These are phyloP conservation scores for Parazoanthus swiftii DNA, from an alignment of 92 coral and sea anemone species.

Conservation along the genomic window DNA sequence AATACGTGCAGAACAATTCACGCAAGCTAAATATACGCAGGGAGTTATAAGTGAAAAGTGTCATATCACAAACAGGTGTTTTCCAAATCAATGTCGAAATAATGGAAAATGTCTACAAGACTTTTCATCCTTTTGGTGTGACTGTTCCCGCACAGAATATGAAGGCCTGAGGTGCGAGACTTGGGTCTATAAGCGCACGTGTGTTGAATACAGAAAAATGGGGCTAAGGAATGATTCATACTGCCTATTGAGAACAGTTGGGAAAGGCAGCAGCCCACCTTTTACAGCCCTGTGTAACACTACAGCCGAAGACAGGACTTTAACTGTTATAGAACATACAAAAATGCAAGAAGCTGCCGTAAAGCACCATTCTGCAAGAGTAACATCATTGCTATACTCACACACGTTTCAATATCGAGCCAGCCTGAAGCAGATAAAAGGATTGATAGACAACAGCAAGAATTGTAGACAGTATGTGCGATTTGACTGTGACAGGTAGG, in stretches of 20 bases:
- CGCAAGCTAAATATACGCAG: slow-evolving; percentile 6
- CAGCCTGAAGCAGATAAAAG: not conserved
- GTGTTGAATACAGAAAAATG: slow-evolving; percentile 6
- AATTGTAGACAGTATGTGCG: slow-evolving; percentile 23
- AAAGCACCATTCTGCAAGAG: slow-evolving; percentile 3
- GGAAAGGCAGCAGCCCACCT: not conserved
- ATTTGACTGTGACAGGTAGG: slow-evolving; percentile 34
- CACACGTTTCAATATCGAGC: slow-evolving; percentile 27
- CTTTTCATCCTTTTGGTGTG: not conserved
- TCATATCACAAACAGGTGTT: slow-evolving; percentile 7
- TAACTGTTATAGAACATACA: slow-evolving; percentile 33
- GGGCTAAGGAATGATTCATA: slow-evolving; percentile 18
- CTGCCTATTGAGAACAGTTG: slow-evolving; percentile 11
- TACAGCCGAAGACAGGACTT: not conserved
- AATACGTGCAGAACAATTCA: slow-evolving; percentile 3
- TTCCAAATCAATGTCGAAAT: slow-evolving; percentile 27
- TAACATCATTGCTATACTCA: not conserved
- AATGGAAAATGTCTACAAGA: slow-evolving; percentile 8
- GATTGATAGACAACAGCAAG: slow-evolving; percentile 20
- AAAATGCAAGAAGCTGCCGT: slow-evolving; percentile 14
- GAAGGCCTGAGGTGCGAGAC: slow-evolving; percentile 28
- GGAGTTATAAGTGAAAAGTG: slow-evolving; percentile 9
- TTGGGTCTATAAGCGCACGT: slow-evolving; percentile 14
- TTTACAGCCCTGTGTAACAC: slow-evolving; percentile 26
- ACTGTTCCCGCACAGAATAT: slow-evolving; percentile 20